Conservation (phyloP, 2,888 invertebrate genomes). For the Oxytorus armatus region DNA sequence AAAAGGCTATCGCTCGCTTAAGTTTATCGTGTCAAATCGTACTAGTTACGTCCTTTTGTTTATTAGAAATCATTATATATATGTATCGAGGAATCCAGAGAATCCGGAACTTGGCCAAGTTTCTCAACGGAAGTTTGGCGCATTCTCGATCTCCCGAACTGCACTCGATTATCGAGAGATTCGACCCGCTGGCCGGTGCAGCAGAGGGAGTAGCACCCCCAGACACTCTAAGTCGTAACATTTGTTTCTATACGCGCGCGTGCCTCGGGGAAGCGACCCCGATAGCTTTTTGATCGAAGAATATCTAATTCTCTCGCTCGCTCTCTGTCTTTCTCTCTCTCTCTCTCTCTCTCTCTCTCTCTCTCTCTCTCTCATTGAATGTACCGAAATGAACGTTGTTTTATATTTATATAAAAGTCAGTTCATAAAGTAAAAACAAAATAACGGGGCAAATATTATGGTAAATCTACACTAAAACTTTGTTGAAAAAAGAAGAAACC, state of each 20-base stretch:
- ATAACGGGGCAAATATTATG: not conserved
- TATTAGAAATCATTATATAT: not conserved
- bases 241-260: slow-evolving; percentile 28
- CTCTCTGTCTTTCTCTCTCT: no score
- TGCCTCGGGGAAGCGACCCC: slow-evolving; percentile 9
- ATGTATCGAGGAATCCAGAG: slow-evolving; percentile 5
- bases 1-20: not conserved
- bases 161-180: slow-evolving; percentile 58
- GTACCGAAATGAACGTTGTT: slow-evolving; percentile 9
- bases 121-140: slow-evolving; percentile 51
- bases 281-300: not conserved
- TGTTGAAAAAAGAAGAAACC: no score
- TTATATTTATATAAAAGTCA: not conserved
- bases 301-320: no score
- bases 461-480: no score
- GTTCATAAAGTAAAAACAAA: not conserved
- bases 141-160: slow-evolving; percentile 51
- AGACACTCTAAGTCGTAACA: slow-evolving; percentile 39
- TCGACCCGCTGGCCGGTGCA: slow-evolving; percentile 17
- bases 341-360: no score
- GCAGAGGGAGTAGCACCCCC: not conserved
- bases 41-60: not conserved
- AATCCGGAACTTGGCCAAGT: slow-evolving; percentile 51
- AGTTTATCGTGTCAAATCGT: not conserved
- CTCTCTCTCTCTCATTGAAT: slow-evolving; percentile 4